Evolutionary conservation across 2,888 invertebrate species (phyloP).

Genomic region (Scelioninae gen. 2): DNA sequence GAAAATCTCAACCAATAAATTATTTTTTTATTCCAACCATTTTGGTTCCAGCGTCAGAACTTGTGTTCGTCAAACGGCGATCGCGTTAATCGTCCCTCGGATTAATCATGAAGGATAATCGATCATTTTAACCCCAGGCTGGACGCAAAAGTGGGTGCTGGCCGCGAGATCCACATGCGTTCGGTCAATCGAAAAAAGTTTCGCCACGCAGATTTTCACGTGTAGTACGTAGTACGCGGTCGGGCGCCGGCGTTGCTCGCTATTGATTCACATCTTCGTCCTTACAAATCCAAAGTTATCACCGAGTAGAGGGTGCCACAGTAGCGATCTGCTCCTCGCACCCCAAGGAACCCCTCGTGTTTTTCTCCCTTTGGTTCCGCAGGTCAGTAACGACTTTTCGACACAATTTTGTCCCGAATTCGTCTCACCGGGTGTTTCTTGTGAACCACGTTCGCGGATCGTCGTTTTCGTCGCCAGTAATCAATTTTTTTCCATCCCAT

Average conservation of each 20-base stretch:
- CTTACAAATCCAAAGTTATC: conserved; percentile 68
- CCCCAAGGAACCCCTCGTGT: conserved; percentile 70
- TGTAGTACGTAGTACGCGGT: conserved; percentile 53
- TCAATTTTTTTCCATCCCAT: not conserved
- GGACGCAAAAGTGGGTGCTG: no score
- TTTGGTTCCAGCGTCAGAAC: no score
- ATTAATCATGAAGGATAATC: conserved; percentile 21
- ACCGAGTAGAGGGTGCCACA: conserved; percentile 72
- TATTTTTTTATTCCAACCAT: no score
- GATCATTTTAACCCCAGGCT: conserved; percentile 5
- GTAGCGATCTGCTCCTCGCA: conserved; percentile 71
- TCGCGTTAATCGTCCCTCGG: conserved; percentile 1
- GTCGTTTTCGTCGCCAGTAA: not conserved
- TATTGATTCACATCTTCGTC: conserved; percentile 72
- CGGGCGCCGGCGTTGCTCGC: conserved; percentile 63
- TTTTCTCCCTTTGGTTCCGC: conserved; percentile 65
- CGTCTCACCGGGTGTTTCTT: no score
- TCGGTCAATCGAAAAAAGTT: conserved; percentile 22
- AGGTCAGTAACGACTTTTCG: conserved; percentile 67
- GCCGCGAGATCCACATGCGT: conserved; percentile 1
- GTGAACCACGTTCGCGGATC: no score
- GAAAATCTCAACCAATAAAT: no score
- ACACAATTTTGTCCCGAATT: no score
- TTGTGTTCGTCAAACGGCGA: no score
- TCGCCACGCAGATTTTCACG: conserved; percentile 60